Conservation (phyloP, 2,888 invertebrate genomes). For the Cheilosia vernalis region DNA sequence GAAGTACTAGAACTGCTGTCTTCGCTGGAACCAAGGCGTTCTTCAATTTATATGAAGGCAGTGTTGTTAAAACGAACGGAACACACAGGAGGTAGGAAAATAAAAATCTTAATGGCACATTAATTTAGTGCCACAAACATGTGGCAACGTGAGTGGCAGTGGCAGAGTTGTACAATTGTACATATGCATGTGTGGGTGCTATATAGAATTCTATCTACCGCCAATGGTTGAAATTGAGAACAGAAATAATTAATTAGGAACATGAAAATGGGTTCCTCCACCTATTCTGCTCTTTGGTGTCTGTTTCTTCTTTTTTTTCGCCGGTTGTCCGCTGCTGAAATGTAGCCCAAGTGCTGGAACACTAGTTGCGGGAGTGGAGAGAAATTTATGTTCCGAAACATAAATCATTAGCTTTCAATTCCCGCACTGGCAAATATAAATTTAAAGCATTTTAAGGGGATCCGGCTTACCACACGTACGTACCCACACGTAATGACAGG, state of each 20-base stretch:
- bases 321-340: neutral
- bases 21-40: slow-evolving; percentile 6
- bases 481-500: slow-evolving; percentile 38
- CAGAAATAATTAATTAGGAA: slow-evolving; percentile 71
- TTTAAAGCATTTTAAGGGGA: slow-evolving; percentile 57
- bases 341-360: slow-evolving; percentile 43
- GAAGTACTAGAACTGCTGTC: slow-evolving; percentile 6
- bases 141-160: slow-evolving; percentile 46
- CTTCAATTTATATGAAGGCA: neutral
- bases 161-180: neutral
- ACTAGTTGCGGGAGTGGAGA: slow-evolving; percentile 40
- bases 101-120: slow-evolving; percentile 68
- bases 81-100: slow-evolving; percentile 40
- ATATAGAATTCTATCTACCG: slow-evolving; percentile 53
- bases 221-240: slow-evolving; percentile 66
- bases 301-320: slow-evolving; percentile 10
- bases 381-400: slow-evolving; percentile 53
- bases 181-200: neutral
- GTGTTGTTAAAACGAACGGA: slow-evolving; percentile 31
- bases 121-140: slow-evolving; percentile 71
- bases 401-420: slow-evolving; percentile 69
- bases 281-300: slow-evolving; percentile 40
- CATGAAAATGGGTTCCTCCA: slow-evolving; percentile 55
- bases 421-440: slow-evolving; percentile 42
- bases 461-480: neutral